Percentiles rank a stretch among this genome's conserved stretches.
These are phyloP conservation scores for Perca fluviatilis DNA, from an alignment of 2,113 vertebrate genomes.

Conservation along the genomic window DNA sequence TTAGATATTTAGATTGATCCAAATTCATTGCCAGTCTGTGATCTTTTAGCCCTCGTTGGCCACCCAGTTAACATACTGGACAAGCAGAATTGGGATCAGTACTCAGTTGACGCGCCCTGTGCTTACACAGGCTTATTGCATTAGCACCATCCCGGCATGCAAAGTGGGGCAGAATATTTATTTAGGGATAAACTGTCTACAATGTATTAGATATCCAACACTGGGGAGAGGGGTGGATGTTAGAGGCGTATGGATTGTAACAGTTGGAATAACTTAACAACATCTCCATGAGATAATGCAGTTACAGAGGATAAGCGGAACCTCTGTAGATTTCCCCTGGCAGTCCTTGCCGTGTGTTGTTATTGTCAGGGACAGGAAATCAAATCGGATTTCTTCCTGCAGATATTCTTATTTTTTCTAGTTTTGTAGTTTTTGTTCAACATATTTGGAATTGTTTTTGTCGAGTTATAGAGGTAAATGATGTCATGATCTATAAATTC, in stretches of 20 bases:
- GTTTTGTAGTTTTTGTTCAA: background rate
- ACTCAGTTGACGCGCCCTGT: conserved; percentile 27
- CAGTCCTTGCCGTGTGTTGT: conserved; percentile 23
- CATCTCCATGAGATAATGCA: conserved; percentile 60
- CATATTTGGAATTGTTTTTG: background rate
- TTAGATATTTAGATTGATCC: background rate
- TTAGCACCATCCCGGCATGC: conserved; percentile 56
- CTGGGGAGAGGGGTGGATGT: conserved; percentile 17
- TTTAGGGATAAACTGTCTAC: conserved; percentile 70
- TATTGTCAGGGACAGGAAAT: conserved; percentile 36
- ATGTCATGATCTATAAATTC: conserved; percentile 8
- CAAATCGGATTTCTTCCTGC: conserved; percentile 28
- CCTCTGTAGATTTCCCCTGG: conserved; percentile 68
- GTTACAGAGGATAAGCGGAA: conserved; percentile 59
- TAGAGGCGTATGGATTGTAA: conserved; percentile 25
- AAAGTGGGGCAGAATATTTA: conserved; percentile 72
- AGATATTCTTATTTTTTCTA: conserved; percentile 16
- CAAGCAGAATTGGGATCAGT: conserved; percentile 47
- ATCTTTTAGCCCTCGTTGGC: background rate
- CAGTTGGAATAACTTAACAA: conserved; percentile 63
- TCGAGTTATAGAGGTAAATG: conserved; percentile 19
- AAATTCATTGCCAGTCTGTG: conserved; percentile 1
- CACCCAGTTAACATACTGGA: conserved; percentile 35
- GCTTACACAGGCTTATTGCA: conserved; percentile 73
- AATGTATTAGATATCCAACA: conserved; percentile 63